A percentile compares a stretch with the other conserved stretches of the same genome.
phyloP scores from a whole-genome alignment of 2,888 invertebrate species.

The Drosophila mettleri region DNA sequence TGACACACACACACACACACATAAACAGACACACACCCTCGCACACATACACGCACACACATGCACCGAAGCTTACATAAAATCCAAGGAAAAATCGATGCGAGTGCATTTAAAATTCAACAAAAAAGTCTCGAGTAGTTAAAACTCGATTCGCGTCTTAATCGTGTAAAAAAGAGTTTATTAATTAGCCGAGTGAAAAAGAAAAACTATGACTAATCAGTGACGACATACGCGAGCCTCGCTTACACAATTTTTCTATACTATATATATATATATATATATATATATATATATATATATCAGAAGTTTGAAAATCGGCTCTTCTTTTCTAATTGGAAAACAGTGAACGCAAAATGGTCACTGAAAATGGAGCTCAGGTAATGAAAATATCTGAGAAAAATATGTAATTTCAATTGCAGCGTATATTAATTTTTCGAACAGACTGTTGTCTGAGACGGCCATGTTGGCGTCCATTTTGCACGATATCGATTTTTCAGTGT shows the following conservation, averaged over 20 bases:
- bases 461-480: constrained; percentile 84
- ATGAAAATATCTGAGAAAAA: constrained; percentile 14
- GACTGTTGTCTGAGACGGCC: constrained; percentile 71
- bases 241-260: constrained; percentile 83
- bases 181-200: constrained; percentile 56
- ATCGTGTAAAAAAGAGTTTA: constrained; percentile 23
- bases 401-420: constrained; percentile 20
- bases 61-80: constrained; percentile 70
- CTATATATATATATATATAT: constrained; percentile 55
- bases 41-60: constrained; percentile 46
- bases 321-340: constrained; percentile 36
- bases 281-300: constrained; percentile 6
- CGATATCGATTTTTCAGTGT: constrained; percentile 83
- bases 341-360: constrained; percentile 82
- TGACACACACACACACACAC: constrained; percentile 45
- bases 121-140: constrained; percentile 44
- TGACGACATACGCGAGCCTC: constrained; percentile 80
- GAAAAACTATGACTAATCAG: constrained; percentile 82
- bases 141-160: constrained; percentile 22
- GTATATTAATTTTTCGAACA: constrained; percentile 34
- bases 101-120: constrained; percentile 73
- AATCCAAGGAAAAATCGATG: constrained; percentile 76
- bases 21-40: constrained; percentile 41
- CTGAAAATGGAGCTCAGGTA: constrained; percentile 85
- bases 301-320: constrained; percentile 26